phyloP scores from a whole-genome alignment of 2,888 invertebrate species.

The Cheilosia vulpina region DNA sequence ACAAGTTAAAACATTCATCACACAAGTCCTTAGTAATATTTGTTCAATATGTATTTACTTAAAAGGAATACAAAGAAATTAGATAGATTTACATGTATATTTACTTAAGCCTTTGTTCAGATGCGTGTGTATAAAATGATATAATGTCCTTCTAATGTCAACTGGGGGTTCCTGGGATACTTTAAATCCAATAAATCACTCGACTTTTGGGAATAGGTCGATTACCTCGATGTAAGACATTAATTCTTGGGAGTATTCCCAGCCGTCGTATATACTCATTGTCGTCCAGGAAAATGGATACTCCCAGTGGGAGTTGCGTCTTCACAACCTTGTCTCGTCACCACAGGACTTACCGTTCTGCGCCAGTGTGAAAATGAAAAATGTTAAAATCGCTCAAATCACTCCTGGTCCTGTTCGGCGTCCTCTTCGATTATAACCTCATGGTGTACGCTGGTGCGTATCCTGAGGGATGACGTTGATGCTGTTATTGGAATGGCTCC shows the following conservation, averaged over 20 bases:
- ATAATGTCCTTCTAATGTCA: constrained; percentile 31
- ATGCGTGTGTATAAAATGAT: constrained; percentile 51
- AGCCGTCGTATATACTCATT: constrained; percentile 37
- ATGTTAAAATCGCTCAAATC: constrained; percentile 63
- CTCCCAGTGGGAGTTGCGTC: constrained; percentile 45
- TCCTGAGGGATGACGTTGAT: constrained; percentile 73
- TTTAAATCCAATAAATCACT: constrained; percentile 59
- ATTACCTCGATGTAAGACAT: constrained; percentile 48
- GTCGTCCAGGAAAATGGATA: constrained; percentile 38
- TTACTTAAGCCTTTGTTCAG: constrained; percentile 47
- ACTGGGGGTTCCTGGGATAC: constrained; percentile 14
- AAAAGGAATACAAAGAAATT: not conserved
- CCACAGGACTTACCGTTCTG: constrained; percentile 3
- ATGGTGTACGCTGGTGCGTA: constrained; percentile 77
- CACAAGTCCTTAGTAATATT: not conserved
- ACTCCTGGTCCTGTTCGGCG: constrained; percentile 77
- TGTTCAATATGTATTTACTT: not conserved
- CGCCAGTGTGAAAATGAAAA: constrained; percentile 39
- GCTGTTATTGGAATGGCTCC: constrained; percentile 75
- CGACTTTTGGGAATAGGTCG: constrained; percentile 37
- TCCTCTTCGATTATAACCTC: constrained; percentile 79
- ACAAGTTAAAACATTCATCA: constrained; percentile 25
- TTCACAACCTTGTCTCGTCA: constrained; percentile 35
- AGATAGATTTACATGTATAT: not conserved
- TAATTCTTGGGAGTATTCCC: constrained; percentile 48